phyloP scores from a whole-genome alignment of 2,797 vertebrate genomes.

The Protosalanx chinensis region DNA sequence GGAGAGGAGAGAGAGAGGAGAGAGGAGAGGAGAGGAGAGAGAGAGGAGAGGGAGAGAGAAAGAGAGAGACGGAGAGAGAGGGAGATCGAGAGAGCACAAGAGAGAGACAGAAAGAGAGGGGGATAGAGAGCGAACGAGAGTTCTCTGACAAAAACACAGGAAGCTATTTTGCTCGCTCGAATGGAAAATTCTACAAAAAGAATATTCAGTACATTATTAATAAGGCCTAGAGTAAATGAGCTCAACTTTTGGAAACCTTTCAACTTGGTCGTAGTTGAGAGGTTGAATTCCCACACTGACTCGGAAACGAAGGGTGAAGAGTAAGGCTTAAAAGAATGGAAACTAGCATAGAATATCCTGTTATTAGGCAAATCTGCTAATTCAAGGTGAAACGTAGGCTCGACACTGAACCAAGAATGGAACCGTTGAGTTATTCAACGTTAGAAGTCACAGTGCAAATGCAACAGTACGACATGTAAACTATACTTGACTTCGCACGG shows the following conservation, averaged over 20 bases:
- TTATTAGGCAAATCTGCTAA: not conserved
- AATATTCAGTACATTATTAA: constrained; percentile 2
- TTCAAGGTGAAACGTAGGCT: not conserved
- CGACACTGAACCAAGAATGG: not conserved
- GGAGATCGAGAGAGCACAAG: not conserved
- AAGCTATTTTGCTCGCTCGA: not conserved
- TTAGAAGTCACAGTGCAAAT: not conserved
- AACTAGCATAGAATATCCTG: not conserved
- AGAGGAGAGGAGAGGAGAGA: no score
- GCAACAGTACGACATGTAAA: not conserved
- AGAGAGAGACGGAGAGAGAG: no score
- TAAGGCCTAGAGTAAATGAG: not conserved
- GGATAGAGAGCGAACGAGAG: not conserved
- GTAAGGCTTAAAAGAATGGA: not conserved
- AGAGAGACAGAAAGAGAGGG: no score
- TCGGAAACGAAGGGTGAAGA: not conserved
- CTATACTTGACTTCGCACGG: not conserved
- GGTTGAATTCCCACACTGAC: not conserved
- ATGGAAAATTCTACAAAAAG: not conserved
- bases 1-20: no score
- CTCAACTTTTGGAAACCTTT: not conserved
- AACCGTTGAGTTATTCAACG: not conserved
- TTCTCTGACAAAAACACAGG: not conserved
- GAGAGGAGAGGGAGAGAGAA: no score
- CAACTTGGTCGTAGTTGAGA: not conserved